Evolutionary conservation across 2,797 vertebrate species (phyloP), one percentile per base, ranked within the genome.

Genomic region (Coluber constrictor): DNA sequence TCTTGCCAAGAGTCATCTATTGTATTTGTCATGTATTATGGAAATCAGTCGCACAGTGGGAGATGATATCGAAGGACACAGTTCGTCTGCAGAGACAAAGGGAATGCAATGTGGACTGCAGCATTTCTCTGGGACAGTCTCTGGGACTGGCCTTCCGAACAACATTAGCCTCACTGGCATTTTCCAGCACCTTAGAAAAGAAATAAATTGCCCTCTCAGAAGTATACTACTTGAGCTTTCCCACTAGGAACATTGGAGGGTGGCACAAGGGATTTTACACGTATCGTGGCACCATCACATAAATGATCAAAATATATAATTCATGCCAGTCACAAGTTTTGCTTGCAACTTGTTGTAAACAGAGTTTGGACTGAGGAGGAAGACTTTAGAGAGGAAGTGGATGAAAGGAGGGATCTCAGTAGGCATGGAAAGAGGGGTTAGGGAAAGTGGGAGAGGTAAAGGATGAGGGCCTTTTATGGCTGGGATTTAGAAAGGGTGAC

Each of bases 11-110:
- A 51, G 37, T 92, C 59, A 86, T 79, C 94, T 93, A 29, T 93
- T 61, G 88, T 56, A 60, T 4, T 70, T 90, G 27, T 93, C 55
- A 95, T 93, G 93, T 93, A 92, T 94, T 91, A 63, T 43, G 79
- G n/a, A 32, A 86, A 93, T 95, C 92, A 92, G 60, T 90, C 89
- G 54, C 16, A 29, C 47, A 92, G 89, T 5, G 29, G 29, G 27
- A 47, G n/a, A 27, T 93, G 88, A 56, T 61, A 87, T 63, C 61
- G 87, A 86, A 94, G 79, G 60, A 90, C 91, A 92, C 90, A 92
- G 79, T 55, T 90, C 57, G 51, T 88, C 51, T 89, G 43, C 61
- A 63, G n/a, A 93, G 43, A 96, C 29, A 66, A 90, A 89, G 90
- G 43, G n/a, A 79, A 59, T 29, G 43, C 25, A 61, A 54, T 9